These are phyloP conservation scores for Petaurus breviceps DNA, from an alignment of 2,113 vertebrate species.

Conservation along the genomic window DNA sequence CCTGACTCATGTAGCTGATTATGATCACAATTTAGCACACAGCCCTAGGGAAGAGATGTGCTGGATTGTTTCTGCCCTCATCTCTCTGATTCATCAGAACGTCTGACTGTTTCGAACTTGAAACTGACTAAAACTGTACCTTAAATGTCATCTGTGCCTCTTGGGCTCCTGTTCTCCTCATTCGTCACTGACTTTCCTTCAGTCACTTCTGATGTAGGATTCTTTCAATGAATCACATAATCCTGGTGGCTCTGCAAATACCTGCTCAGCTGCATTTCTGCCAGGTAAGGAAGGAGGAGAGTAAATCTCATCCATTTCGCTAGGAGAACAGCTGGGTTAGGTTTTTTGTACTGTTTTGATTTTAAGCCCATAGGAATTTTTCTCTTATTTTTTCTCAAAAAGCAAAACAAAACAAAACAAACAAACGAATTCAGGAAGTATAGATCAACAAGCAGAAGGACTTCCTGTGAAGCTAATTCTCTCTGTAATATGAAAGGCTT, in stretches of 20 bases:
- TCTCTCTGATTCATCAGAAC: constrained; percentile 24
- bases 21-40: constrained; percentile 8
- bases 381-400: neutral
- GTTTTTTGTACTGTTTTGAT: neutral
- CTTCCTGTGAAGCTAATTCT: neutral
- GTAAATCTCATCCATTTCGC: neutral
- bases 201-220: neutral
- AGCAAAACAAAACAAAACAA: too few species aligned
- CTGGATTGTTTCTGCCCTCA: neutral
- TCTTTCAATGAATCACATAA: neutral
- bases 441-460: neutral
- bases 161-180: neutral
- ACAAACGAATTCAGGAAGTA: neutral
- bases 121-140: neutral
- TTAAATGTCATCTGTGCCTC: neutral
- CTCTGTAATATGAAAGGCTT: neutral
- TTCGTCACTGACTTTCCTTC: neutral
- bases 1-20: neutral
- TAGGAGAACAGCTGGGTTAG: neutral
- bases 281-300: neutral
- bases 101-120: constrained; percentile 2
- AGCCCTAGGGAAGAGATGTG: neutral
- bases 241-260: neutral
- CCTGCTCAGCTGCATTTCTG: neutral
- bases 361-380: neutral